Evolutionary conservation across 2,888 invertebrate species (phyloP), one percentile per base, ranked within the genome.

Genomic region (Idaea biselata): DNA sequence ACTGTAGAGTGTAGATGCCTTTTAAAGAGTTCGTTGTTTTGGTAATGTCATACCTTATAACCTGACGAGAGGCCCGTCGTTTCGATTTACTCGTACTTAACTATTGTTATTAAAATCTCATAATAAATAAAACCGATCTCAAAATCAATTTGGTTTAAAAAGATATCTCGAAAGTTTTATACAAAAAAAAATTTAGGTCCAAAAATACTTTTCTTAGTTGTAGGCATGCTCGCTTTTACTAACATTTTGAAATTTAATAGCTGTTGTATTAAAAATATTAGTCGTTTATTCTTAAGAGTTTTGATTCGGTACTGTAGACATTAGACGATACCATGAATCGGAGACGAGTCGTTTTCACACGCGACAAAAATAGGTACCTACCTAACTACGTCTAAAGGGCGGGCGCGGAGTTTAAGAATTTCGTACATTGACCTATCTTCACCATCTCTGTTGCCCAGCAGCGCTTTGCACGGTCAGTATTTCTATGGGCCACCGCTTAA

Each of bases 101-200:
- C 44, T 44, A 44, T 14, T 44, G 14, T 44, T 44, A 14, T 11
- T 44, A 14, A 44, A 44, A 44, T 44, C 44, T 44, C 44, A 44
- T 44, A n/a, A n/a, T 55, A 17, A 58, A 58, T n/a, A 58, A 58
- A 58, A 44, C 17, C 14, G 17, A 57, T 57, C 57, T 44, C 44
- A 44, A 61, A 58, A 57, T 57, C 57, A 1, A 18, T 18, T 3
- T 44, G 14, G 11, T 11, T n/a, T 1, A 16, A 58, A 53, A 58
- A 58, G n/a, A 31, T 53, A 60, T 61, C 58, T 61, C 61, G 54
- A 56, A 60, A 56, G 8, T 56, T 32, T 7, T 17, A 1, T 8
- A 2, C 11, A 18, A 55, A 31, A 55, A 25, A 25, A 25, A 25
- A 25, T 54, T 58, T 63, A 16, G 54, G 25, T 25, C 25, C 1